Base-by-base conservation (phyloP, 2,113 vertebrate species). In the Plotosus lineatus region DNA sequence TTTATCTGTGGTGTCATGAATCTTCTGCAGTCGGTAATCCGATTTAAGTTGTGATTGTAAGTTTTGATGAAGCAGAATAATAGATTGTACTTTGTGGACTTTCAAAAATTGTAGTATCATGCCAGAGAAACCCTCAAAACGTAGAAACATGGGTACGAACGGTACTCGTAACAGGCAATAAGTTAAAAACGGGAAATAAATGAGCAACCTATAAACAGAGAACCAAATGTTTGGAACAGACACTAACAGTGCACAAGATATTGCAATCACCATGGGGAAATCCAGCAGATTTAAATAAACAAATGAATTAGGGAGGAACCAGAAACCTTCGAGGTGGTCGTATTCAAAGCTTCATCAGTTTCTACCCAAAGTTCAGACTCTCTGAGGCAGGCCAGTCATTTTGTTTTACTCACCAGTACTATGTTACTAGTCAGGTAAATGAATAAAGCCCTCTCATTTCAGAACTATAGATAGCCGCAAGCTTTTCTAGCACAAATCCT, bases 281-380 rank as follows among this genome's bases (percentile, higher is more conserved):
- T 19, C 69, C 28, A 73, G 46, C 15, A 19, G 46, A 73, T 51
- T 73, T 73, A 51, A 73, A 73, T 73, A 73, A 73, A 51, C 69
- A 73, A 73, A 73, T 51, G 28, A 12, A 21, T 51, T 31, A 51
- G 69, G 46, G 46, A 33, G 69, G 69, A 73, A 51, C 28, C 69
- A 73, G 17, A 36, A 51, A 73, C 46, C 46, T 73, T 42, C 21
- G 26, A 71, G 26, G 15, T 44, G 31, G 46, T 46, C 10, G 10
- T 36, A 66, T 66, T 40, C 63, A 66, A 10, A 66, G 21, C 21
- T 21, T 66, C 31, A 3, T 33, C 26, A 15, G 31, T 10, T 60
- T 66, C 40, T 19, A 33, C 17, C 69, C 33, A 10, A 48, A 51
- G 69, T 28, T 33, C 69, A 33, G 31, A 51, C 46, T 36, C 69